Percentiles rank a stretch among this genome's conserved stretches.
These are phyloP conservation scores for Hedya salicella DNA, from an alignment of 2,888 invertebrate species.

Conservation along the genomic window DNA sequence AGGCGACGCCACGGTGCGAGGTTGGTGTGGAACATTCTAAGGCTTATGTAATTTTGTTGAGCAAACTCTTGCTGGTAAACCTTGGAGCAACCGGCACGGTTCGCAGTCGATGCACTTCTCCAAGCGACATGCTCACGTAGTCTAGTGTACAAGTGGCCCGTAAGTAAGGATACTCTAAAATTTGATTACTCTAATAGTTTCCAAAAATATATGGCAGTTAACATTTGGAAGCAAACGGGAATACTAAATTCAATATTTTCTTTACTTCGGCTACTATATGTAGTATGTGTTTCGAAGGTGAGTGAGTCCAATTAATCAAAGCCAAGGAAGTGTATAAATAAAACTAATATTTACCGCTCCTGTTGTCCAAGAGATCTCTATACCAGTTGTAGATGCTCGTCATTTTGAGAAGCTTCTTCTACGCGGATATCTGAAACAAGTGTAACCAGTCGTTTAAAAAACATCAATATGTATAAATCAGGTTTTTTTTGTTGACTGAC, in stretches of 20 bases:
- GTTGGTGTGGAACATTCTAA: constrained; percentile 56
- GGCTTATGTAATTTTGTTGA: constrained; percentile 64
- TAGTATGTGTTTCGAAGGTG: no score
- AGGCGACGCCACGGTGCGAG: constrained; percentile 49
- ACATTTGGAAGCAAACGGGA: no score
- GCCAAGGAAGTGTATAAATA: no score
- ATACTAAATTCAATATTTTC: no score
- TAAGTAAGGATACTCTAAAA: neutral
- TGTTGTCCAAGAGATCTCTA: constrained; percentile 89
- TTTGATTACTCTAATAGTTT: no score
- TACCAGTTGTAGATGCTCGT: constrained; percentile 87
- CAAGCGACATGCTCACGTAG: constrained; percentile 5
- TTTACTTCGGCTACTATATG: no score
- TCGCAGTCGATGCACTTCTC: constrained; percentile 32
- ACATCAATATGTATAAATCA: neutral
- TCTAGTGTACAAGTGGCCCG: constrained; percentile 9
- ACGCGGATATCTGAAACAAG: constrained; percentile 77
- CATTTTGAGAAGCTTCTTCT: constrained; percentile 80
- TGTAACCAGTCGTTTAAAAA: constrained; percentile 43
- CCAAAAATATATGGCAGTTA: no score
- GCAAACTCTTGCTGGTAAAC: constrained; percentile 53
- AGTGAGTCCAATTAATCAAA: no score
- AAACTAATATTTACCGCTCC: constrained; percentile 86
- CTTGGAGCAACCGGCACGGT: constrained; percentile 35
- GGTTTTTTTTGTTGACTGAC: no score